These are phyloP conservation scores for Rhinatrema bivittatum DNA, from an alignment of 2,797 vertebrate species.

Conservation along the genomic window DNA sequence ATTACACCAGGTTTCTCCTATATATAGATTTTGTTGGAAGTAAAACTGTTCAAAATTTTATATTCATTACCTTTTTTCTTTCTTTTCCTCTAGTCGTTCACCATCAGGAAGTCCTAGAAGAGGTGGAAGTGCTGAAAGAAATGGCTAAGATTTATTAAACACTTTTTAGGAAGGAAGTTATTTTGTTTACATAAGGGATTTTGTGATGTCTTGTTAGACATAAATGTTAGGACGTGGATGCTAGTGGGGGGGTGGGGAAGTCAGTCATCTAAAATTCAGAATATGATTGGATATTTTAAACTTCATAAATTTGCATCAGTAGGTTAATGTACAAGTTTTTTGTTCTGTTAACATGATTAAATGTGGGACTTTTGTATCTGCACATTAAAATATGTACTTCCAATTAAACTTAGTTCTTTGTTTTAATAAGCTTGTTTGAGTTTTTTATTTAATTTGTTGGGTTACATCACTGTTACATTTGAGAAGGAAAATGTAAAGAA, in stretches of 20 bases:
- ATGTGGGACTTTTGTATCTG: constrained; percentile 64
- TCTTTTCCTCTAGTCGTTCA: constrained; percentile 51
- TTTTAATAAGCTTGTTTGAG: constrained; percentile 50
- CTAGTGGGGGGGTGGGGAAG: constrained; percentile 56
- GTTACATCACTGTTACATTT: no score
- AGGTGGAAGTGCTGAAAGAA: constrained; percentile 70
- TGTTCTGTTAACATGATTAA: constrained; percentile 53
- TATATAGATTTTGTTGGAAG: no score
- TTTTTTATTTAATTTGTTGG: no score
- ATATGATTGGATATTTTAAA: constrained; percentile 52
- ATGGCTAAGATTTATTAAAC: constrained; percentile 58
- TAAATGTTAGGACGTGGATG: constrained; percentile 56
- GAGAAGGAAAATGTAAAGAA: no score
- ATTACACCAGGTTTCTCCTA: no score
- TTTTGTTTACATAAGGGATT: constrained; percentile 70
- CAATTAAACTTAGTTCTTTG: constrained; percentile 54
- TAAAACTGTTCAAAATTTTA: no score
- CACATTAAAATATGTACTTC: constrained; percentile 67
- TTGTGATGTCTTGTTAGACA: constrained; percentile 54
- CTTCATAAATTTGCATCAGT: constrained; percentile 52
- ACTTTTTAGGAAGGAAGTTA: constrained; percentile 57
- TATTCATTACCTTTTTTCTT: no score
- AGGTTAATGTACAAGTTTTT: constrained; percentile 59
- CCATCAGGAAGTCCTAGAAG: constrained; percentile 66
- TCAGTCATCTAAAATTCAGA: constrained; percentile 50